A percentile compares a stretch with the other conserved stretches of the same genome.
Evolutionary conservation across 2,797 vertebrate genomes (phyloP).

Genomic region (Eutrigla gurnardus): DNA sequence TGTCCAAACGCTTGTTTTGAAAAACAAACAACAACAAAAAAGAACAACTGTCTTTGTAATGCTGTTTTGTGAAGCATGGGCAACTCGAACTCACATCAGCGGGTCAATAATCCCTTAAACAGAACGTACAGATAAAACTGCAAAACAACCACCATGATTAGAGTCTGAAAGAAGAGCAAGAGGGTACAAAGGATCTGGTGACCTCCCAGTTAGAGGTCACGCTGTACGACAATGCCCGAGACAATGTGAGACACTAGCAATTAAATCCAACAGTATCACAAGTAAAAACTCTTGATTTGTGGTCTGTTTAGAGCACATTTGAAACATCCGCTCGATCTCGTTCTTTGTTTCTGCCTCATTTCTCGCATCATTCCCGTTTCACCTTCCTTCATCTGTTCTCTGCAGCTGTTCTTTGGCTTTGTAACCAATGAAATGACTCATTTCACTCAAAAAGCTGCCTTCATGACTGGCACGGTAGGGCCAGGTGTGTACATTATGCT

Average conservation of each 20-base stretch:
- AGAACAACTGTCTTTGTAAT: constrained; percentile 55
- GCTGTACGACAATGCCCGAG: constrained; percentile 65
- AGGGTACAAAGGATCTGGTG: constrained; percentile 67
- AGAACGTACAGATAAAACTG: constrained; percentile 62
- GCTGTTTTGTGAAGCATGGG: constrained; percentile 66
- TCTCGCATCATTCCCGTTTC: constrained; percentile 23
- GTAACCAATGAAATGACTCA: constrained; percentile 64
- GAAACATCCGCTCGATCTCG: constrained; percentile 25
- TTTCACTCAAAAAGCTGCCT: constrained; percentile 56
- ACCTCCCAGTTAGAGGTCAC: constrained; percentile 57
- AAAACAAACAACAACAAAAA: constrained; percentile 28
- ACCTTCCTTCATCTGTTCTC: constrained; percentile 33
- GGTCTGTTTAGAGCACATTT: constrained; percentile 57
- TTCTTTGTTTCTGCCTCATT: constrained; percentile 23
- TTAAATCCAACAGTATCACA: constrained; percentile 63
- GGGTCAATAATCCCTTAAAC: constrained; percentile 58
- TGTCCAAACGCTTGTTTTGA: constrained; percentile 54
- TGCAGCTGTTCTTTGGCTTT: constrained; percentile 72
- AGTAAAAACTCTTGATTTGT: constrained; percentile 55
- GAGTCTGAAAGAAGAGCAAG: constrained; percentile 68
- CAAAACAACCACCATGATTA: constrained; percentile 64
- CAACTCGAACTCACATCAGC: constrained; percentile 72
- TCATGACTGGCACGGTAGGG: constrained; percentile 52
- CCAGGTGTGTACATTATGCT: constrained; percentile 48
- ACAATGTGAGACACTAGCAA: constrained; percentile 68